A percentile compares a stretch with the other conserved stretches of the same genome.
phyloP scores from a whole-genome alignment of 2,113 vertebrate genomes.

The Cyprinodon tularosa region DNA sequence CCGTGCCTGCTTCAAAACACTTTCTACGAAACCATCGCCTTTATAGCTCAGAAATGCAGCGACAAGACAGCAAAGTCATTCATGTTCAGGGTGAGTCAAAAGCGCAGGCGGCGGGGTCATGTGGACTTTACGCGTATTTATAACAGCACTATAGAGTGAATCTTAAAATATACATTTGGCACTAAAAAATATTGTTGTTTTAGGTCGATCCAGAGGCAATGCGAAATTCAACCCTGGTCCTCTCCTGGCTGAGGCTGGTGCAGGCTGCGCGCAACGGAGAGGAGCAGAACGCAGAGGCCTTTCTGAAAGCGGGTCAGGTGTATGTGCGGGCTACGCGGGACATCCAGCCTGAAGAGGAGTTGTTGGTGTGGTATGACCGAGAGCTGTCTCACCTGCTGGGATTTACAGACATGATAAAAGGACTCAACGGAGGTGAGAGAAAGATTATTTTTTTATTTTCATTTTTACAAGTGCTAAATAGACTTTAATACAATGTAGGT shows the following conservation, averaged over 20 bases:
- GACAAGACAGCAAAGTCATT: constrained; percentile 83
- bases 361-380: constrained; percentile 89
- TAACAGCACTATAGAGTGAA: background rate
- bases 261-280: constrained; percentile 81
- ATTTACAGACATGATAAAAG: constrained; percentile 80
- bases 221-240: constrained; percentile 78
- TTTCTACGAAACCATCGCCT: constrained; percentile 87
- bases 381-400: constrained; percentile 86
- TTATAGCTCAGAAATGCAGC: constrained; percentile 87
- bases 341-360: constrained; percentile 84
- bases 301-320: constrained; percentile 83
- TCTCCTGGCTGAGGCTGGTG: constrained; percentile 85
- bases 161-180: background rate
- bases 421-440: constrained; percentile 76
- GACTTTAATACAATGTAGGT: background rate
- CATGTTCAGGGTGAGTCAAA: constrained; percentile 83
- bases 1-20: constrained; percentile 86
- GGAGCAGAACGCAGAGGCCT: constrained; percentile 86
- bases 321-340: constrained; percentile 81
- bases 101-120: background rate
- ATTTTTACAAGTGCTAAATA: background rate
- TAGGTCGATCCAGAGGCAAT: constrained; percentile 85
- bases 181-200: no score
- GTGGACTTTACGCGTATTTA: background rate
- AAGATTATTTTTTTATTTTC: background rate